Evolutionary conservation across 2,113 vertebrate species (phyloP).

Genomic region (Antennarius striatus): DNA sequence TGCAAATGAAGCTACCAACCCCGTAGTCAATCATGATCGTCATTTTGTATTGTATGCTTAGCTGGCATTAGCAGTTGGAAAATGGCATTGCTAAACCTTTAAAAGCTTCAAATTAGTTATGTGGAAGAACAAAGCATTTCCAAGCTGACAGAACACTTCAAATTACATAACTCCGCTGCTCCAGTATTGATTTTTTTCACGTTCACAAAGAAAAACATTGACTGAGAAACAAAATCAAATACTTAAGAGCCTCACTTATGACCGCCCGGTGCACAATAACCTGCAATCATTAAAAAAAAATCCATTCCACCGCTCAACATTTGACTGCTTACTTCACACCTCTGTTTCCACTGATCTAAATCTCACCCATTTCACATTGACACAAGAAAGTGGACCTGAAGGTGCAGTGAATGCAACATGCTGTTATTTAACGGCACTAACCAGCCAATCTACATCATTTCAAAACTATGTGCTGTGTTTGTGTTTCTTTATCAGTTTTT

Average conservation of each 20-base stretch:
- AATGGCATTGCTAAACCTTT: too few species aligned
- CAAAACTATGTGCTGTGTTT: conserved; percentile 7
- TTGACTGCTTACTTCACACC: neutral
- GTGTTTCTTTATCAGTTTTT: conserved; percentile 14
- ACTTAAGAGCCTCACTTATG: neutral
- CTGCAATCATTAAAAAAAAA: neutral
- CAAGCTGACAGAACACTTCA: too few species aligned
- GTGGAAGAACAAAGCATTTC: too few species aligned
- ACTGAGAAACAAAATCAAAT: neutral
- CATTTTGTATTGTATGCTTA: too few species aligned
- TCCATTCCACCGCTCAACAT: neutral
- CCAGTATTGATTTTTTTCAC: too few species aligned
- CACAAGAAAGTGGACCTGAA: conserved; percentile 8
- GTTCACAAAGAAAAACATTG: too few species aligned
- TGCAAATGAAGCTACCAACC: too few species aligned
- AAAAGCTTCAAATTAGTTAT: too few species aligned
- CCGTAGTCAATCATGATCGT: too few species aligned
- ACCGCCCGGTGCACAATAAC: neutral
- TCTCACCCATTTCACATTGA: conserved; percentile 19
- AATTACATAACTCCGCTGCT: too few species aligned
- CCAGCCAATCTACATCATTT: conserved; percentile 12
- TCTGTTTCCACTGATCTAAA: conserved; percentile 1
- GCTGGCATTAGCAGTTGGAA: too few species aligned
- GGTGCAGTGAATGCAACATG: conserved; percentile 6
- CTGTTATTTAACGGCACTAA: neutral